A percentile compares a stretch with the other conserved stretches of the same genome.
phyloP scores from a whole-genome alignment of 2,113 vertebrate species.

The Archilochus colubris region DNA sequence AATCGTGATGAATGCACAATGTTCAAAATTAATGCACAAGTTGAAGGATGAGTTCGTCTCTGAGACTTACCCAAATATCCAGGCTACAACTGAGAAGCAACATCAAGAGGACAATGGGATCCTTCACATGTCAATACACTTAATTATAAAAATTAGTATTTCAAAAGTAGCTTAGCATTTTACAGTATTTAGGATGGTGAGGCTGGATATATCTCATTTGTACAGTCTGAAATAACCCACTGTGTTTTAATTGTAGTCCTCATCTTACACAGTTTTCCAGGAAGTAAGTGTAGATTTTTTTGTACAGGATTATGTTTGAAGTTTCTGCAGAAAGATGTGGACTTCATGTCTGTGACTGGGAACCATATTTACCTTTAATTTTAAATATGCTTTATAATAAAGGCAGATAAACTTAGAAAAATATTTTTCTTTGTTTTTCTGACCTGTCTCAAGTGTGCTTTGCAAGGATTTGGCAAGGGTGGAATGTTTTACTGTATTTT shows the following conservation, averaged over 20 bases:
- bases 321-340: not conserved
- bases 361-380: not conserved
- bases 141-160: not conserved
- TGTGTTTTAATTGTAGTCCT: not conserved
- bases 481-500: not conserved
- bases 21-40: not conserved
- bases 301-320: not conserved
- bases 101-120: not conserved
- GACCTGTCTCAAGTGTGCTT: not conserved
- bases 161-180: not conserved
- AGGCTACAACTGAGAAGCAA: not conserved
- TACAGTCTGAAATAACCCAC: not conserved
- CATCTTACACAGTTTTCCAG: not conserved
- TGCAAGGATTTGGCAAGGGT: not conserved
- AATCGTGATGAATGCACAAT: not conserved
- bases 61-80: not conserved
- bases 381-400: not conserved
- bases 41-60: not conserved
- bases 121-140: not conserved
- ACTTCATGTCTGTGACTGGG: not conserved
- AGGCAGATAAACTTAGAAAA: not conserved
- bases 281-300: not conserved
- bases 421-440: not conserved
- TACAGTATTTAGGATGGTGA: not conserved
- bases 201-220: not conserved